These are phyloP conservation scores for Epinotia bilunana DNA, from an alignment of 2,888 invertebrate genomes.

Conservation along the genomic window DNA sequence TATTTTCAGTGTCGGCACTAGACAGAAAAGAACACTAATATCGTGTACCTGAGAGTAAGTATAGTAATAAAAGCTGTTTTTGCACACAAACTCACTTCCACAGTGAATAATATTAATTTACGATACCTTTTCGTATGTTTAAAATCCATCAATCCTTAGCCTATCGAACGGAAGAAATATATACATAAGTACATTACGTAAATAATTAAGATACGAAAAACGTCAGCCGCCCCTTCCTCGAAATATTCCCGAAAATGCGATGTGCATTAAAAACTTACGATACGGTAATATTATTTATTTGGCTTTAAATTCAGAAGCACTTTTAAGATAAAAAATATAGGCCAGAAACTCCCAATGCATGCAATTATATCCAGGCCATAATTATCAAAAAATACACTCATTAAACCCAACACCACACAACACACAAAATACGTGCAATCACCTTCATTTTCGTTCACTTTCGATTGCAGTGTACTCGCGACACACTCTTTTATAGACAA, in stretches of 20 bases:
- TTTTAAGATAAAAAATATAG: neutral
- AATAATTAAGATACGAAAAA: neutral
- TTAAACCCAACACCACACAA: slow-evolving; percentile 6
- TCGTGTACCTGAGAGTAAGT: no score
- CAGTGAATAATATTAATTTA: neutral
- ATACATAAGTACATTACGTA: neutral
- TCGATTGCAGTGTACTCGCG: slow-evolving; percentile 62
- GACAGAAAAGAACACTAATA: no score
- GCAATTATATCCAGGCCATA: neutral
- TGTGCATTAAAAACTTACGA: neutral
- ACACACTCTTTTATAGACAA: slow-evolving; percentile 78
- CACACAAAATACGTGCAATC: slow-evolving; percentile 68
- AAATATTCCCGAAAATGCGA: no score
- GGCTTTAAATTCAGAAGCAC: neutral
- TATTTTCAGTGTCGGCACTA: no score
- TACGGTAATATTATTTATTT: neutral
- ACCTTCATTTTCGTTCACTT: slow-evolving; percentile 81
- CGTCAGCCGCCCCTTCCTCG: no score
- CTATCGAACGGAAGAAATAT: neutral
- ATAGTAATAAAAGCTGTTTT: no score
- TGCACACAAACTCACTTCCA: neutral
- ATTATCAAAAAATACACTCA: neutral
- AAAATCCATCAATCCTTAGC: neutral
- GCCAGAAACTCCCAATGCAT: neutral
- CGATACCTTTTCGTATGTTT: neutral